Evolutionary conservation across 2,888 invertebrate species (phyloP), one percentile per base, ranked within the genome.

Genomic region (Drosophila greeni): DNA sequence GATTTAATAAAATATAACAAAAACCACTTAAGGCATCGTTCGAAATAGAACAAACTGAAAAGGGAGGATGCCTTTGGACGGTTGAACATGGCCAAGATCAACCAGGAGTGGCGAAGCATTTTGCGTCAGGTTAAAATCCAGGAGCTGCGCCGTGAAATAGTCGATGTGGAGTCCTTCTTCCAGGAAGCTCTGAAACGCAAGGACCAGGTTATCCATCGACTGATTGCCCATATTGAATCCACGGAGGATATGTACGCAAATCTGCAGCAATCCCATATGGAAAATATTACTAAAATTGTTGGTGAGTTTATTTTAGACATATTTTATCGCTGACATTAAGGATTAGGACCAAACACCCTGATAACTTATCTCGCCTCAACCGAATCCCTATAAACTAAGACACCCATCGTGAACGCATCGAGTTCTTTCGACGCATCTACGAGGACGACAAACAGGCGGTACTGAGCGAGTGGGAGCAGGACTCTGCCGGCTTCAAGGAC

Each of bases 51-150:
- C 84, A 96, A 96, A 91, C 89, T 95, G 8, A 94, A 93, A 86
- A 93, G 92, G 70, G 96, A 96, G 87, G 95, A 95, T 86, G 92
- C 92, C 0, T 95, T 93, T 87, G 91, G 94, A 3, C 92, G 95
- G 49, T 89, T 94, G 51, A 96, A 96, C 86, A 91, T 93, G 67
- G 95, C 95, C 0, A 96, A 96, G 89, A 93, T 96, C 54, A 95
- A 95, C 85, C 95, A 95, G 88, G 92, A 94, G 87, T 96, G 95
- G 95, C 92, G 95, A 47, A 93, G 92, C 67, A 92, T 94, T 64
- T 88, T 96, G 56, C 91, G 96, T 0, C 92, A 92, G 85, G 91
- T 93, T 52, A 96, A 95, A 90, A 93, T 94, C 82, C 92, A 92
- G 64, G 94, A 95, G 84, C 90, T 95, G 89, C 91, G 92, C 37